A percentile compares a stretch with the other conserved stretches of the same genome.
phyloP scores from a whole-genome alignment of 2,113 vertebrate genomes.

The Typhlomys cinereus region DNA sequence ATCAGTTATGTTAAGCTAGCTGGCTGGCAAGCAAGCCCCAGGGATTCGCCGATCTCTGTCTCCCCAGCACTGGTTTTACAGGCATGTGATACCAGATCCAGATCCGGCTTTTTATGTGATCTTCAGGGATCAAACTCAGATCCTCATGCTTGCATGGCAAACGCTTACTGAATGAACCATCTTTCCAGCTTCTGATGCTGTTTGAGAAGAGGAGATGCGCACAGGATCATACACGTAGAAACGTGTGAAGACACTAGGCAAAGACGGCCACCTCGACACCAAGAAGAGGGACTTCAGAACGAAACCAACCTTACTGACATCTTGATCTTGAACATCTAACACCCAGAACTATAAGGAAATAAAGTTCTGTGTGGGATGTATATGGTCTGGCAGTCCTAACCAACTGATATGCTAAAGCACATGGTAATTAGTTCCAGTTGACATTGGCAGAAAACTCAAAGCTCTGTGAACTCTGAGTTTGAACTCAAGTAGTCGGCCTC shows the following conservation, averaged over 20 bases:
- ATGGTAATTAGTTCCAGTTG: neutral
- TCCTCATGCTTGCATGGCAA: neutral
- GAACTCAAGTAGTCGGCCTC: neutral
- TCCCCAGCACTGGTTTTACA: neutral
- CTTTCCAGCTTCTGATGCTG: neutral
- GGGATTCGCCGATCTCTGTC: too few relatives aligned
- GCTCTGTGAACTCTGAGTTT: neutral
- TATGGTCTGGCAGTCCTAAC: neutral
- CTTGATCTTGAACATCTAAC: neutral
- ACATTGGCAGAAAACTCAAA: neutral
- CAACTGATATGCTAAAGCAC: neutral
- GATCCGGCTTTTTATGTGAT: neutral
- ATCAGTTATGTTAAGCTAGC: too few relatives aligned
- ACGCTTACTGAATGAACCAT: neutral
- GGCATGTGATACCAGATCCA: neutral
- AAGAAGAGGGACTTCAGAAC: neutral
- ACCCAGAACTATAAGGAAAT: neutral
- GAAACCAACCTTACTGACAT: neutral
- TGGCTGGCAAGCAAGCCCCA: too few relatives aligned
- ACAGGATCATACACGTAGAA: neutral
- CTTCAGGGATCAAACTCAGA: neutral
- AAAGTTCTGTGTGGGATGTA: neutral
- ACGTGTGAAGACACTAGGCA: neutral
- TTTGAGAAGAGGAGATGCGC: neutral
- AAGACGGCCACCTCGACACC: neutral